Evolutionary conservation across 1,140 invertebrate genomes (phyloP).

Genomic region (Habropoda laboriosa): DNA sequence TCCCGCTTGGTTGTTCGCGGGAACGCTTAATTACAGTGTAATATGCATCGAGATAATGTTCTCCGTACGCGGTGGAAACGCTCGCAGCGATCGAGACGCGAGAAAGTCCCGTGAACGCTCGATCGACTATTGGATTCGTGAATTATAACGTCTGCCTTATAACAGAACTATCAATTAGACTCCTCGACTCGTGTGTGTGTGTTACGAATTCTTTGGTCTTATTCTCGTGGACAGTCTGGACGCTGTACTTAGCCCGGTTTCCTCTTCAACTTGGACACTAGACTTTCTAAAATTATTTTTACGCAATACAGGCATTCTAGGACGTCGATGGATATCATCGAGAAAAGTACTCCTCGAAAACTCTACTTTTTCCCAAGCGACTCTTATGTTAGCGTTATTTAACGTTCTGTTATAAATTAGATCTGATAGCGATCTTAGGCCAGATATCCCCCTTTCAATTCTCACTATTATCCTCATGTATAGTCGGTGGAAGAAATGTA

Average conservation of each 20-base stretch:
- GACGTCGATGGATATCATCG: neutral
- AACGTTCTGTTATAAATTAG: no score
- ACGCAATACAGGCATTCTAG: neutral
- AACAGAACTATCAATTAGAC: neutral
- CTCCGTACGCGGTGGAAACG: neutral
- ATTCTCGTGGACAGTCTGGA: neutral
- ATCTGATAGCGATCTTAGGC: no score
- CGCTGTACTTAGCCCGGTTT: neutral
- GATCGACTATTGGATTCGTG: neutral
- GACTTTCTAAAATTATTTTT: conserved; percentile 25
- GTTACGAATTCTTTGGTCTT: neutral
- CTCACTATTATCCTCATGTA: no score
- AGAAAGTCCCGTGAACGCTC: conserved; percentile 3
- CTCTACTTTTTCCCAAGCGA: neutral
- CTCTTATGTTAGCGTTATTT: no score
- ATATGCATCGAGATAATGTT: conserved; percentile 17
- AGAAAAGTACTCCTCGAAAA: neutral
- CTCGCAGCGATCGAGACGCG: neutral
- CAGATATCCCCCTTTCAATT: no score
- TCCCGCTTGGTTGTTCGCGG: conserved; percentile 19
- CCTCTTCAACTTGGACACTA: neutral
- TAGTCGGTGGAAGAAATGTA: no score
- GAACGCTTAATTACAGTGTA: conserved; percentile 30
- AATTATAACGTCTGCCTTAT: no score
- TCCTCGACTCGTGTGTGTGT: no score